Evolutionary conservation across 1,140 invertebrate genomes (phyloP), one percentile per base, ranked within the genome.

Genomic region (Brevipalpus yothersi): DNA sequence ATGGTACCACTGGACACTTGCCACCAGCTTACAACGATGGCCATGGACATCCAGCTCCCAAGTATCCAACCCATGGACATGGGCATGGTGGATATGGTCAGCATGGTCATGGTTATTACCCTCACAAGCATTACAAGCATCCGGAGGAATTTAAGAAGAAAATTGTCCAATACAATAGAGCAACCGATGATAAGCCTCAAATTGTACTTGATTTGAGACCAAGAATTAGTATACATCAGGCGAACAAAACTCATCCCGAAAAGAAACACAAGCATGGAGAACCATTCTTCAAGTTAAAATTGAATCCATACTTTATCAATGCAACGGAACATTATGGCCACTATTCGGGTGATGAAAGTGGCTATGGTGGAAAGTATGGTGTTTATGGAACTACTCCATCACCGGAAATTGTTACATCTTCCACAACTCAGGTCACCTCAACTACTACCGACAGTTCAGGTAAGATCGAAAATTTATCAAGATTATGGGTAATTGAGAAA

Each of bases 171-270:
- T 43, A 57, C 15, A 31, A 57, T 57, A 13, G 15, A 10, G 17
- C 41, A 4, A 43, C 56, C 15, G 31, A 57, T 42, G 56, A 57
- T 42, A 41, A 43, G 19, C 56, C 56, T 1, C 56, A 57, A 19
- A 13, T 57, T 39, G 17, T 57, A 8, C 17, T 57, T 2, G 41
- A 57, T 42, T 7, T 57, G 11, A 13, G 56, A 19, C 56, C 56
- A 43, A 41, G 17, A 42, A 57, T 57, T 0, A 57, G 56, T 17
- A 15, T 57, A 43, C 40, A 43, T 39, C 12, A 8, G n/a, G 56
- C 43, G 2, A 57, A 57, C 19, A n/a, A 12, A 41, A 57, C 56
- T 41, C 56, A 57, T 42, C 56, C 56, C 17, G 56, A 57, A 57
- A 43, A 41, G 41, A 57, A 57, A n/a, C 56, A 10, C 8, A 41